A percentile compares a stretch with the other conserved stretches of the same genome.
Conservation (phyloP, 2,888 invertebrate species). For the Cryptus viduatorius region DNA sequence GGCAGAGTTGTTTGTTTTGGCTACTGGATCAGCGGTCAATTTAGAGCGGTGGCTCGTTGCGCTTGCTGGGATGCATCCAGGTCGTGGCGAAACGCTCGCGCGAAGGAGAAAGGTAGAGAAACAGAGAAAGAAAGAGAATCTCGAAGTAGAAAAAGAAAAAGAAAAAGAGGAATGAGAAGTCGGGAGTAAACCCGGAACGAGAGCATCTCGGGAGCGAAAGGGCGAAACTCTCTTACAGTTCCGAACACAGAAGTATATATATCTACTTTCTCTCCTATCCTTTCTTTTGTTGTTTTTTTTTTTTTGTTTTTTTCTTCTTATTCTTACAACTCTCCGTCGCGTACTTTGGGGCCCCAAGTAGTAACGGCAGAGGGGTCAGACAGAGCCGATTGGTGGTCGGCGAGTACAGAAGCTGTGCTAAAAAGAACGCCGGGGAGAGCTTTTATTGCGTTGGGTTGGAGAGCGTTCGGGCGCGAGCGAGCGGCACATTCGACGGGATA, state of each 20-base stretch:
- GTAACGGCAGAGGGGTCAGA: slow-evolving; percentile 60
- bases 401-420: slow-evolving; percentile 72
- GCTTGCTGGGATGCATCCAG: slow-evolving; percentile 44
- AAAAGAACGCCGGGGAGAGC: slow-evolving; percentile 63
- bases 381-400: slow-evolving; percentile 68
- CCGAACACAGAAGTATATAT: slow-evolving; percentile 35
- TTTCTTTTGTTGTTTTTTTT: slow-evolving; percentile 16
- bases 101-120: slow-evolving; percentile 12
- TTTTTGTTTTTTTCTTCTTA: slow-evolving; percentile 26
- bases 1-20: slow-evolving; percentile 50
- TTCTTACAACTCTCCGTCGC: slow-evolving; percentile 29
- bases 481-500: slow-evolving; percentile 53
- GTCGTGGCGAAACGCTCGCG: slow-evolving; percentile 33
- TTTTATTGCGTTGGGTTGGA: slow-evolving; percentile 65
- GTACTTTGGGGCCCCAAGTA: slow-evolving; percentile 55
- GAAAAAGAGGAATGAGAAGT: slow-evolving; percentile 16
- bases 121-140: slow-evolving; percentile 15
- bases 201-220: slow-evolving; percentile 53
- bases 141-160: slow-evolving; percentile 20
- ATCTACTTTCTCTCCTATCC: slow-evolving; percentile 39
- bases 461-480: slow-evolving; percentile 39
- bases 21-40: slow-evolving; percentile 51
- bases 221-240: slow-evolving; percentile 38
- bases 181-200: slow-evolving; percentile 55
- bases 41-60: slow-evolving; percentile 17